These are phyloP conservation scores for Fragariocoptes setiger DNA, from an alignment of 1,140 invertebrate genomes.

Conservation along the genomic window DNA sequence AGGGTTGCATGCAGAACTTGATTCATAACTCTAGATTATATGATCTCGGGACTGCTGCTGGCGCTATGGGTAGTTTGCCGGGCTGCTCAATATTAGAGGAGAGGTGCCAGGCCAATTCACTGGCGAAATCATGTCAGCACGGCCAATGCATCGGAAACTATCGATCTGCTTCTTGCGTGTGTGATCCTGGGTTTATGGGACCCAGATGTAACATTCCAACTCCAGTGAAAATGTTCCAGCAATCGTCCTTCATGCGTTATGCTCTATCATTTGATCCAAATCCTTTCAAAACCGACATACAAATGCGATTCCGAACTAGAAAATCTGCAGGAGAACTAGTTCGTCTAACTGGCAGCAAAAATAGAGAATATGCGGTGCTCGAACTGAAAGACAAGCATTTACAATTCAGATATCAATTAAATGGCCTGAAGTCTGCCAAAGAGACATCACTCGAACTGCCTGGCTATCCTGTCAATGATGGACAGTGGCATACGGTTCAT, in stretches of 20 bases:
- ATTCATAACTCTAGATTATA: slow-evolving; percentile 63
- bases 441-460: slow-evolving; percentile 64
- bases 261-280: slow-evolving; percentile 72
- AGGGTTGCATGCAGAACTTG: slow-evolving; percentile 74
- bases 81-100: slow-evolving; percentile 13
- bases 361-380: slow-evolving; percentile 67
- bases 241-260: slow-evolving; percentile 76
- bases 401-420: slow-evolving; percentile 67
- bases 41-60: slow-evolving; percentile 12
- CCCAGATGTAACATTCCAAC: slow-evolving; percentile 40
- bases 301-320: slow-evolving; percentile 61
- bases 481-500: slow-evolving; percentile 78
- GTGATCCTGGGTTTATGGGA: slow-evolving; percentile 64
- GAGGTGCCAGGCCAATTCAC: slow-evolving; percentile 10
- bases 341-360: slow-evolving; percentile 66
- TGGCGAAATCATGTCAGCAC: slow-evolving; percentile 20
- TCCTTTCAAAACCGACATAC: slow-evolving; percentile 59
- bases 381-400: slow-evolving; percentile 66
- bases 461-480: slow-evolving; percentile 61
- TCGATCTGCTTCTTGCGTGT: slow-evolving; percentile 52
- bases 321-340: slow-evolving; percentile 69
- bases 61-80: slow-evolving; percentile 9
- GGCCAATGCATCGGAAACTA: slow-evolving; percentile 71
- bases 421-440: slow-evolving; percentile 44
- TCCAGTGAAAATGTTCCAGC: slow-evolving; percentile 44